Base-by-base conservation (phyloP, 2,888 invertebrate genomes). In the Piscicola geometra region DNA sequence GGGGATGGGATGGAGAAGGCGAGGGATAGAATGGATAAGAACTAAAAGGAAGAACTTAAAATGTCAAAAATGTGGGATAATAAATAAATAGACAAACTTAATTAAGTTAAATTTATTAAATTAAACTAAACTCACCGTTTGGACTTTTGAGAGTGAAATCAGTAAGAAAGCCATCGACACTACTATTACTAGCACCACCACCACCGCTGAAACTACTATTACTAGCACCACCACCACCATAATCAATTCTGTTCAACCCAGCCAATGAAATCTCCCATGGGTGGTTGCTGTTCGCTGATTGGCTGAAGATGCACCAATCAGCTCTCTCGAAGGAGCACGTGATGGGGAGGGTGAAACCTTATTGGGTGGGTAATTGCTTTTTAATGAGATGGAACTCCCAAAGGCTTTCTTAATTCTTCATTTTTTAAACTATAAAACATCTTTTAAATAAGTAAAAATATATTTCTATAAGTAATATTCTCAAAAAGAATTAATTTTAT, bases 261-360 rank as follows among this genome's bases (percentile, higher is more conserved):
- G 60, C 60, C n/a, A 5, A 18, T 9, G n/a, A 18, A 5, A 56
- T 56, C n/a, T 56, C n/a, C 60, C 60, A 56, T 25, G 25, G 25
- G n/a, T 56, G n/a, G 25, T 56, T 56, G 25, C 60, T 56, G 25
- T 5, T 25, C 5, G 60, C 60, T 56, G 60, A 56, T 56, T 56
- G 60, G 60, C n/a, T 56, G n/a, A 56, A 56, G n/a, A 56, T 56
- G 60, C 60, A 56, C 60, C 60, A 56, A 56, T 56, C 60, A 56
- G 60, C 21, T 25, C n/a, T 9, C n/a, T 56, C 60, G 25, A 56
- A 56, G 3, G 60, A 56, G 25, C 60, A 56, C 25, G 21, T 25
- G 25, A 56, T 41, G 5, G 41, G 41, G 15, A 41, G 41, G 9
- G 5, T 41, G 9, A 41, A 5, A 41, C 9, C 41, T 41, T 5